These are phyloP conservation scores for Mastomys natalensis DNA, from an alignment of 2,113 vertebrate genomes.

Conservation along the genomic window DNA sequence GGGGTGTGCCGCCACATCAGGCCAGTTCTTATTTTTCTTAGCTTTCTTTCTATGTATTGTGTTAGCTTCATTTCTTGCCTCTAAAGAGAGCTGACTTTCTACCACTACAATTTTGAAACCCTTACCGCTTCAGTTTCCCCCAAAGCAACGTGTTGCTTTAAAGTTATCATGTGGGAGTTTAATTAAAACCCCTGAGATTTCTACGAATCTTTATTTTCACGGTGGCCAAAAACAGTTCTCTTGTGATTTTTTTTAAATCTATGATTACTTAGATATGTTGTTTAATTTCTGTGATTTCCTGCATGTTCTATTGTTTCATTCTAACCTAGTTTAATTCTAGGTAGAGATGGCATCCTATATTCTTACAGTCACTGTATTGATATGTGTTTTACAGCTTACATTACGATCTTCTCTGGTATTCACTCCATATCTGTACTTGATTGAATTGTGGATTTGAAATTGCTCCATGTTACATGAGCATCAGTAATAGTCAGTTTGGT, in stretches of 20 bases:
- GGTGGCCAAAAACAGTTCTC: neutral
- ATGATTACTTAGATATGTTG: neutral
- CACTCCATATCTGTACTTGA: fast-evolving
- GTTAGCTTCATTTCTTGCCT: neutral
- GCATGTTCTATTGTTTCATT: neutral
- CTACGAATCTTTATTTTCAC: neutral
- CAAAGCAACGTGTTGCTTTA: neutral
- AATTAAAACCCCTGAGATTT: neutral
- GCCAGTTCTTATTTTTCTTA: neutral
- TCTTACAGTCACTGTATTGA: neutral
- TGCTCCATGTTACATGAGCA: fast-evolving
- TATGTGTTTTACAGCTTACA: fast-evolving
- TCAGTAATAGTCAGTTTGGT: fast-evolving
- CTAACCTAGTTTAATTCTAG: neutral
- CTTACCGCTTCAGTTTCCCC: neutral
- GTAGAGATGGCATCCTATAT: neutral
- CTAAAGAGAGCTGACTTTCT: neutral
- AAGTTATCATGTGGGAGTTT: neutral
- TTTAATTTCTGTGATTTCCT: neutral
- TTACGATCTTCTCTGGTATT: neutral
- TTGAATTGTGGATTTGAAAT: neutral
- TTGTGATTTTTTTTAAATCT: neutral
- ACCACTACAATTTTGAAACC: neutral
- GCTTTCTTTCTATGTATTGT: neutral
- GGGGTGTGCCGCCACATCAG: neutral